phyloP scores from a whole-genome alignment of 2,113 vertebrate genomes.

The Condylura cristata region DNA sequence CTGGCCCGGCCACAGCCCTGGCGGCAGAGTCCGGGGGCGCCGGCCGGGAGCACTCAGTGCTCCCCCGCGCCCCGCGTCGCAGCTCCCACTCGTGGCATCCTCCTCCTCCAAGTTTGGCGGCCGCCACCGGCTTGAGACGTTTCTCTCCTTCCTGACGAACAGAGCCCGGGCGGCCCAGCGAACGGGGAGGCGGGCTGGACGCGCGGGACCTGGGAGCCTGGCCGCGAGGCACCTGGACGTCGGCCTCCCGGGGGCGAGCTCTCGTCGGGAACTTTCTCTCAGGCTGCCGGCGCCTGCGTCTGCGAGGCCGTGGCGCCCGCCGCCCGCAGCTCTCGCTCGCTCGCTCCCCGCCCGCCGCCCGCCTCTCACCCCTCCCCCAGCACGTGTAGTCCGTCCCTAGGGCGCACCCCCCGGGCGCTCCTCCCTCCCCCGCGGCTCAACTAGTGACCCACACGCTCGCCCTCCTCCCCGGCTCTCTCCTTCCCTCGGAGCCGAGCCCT shows the following conservation, averaged over 20 bases:
- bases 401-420: conserved; percentile 18
- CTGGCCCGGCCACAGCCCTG: neutral
- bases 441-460: conserved; percentile 46
- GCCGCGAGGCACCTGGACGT: neutral
- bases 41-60: neutral
- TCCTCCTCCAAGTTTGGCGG: conserved; percentile 67
- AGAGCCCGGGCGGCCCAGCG: neutral
- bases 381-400: conserved; percentile 55
- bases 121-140: neutral
- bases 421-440: neutral
- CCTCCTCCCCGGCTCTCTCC: neutral
- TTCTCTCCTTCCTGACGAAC: neutral
- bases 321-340: conserved; percentile 52
- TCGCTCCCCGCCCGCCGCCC: conserved; percentile 22
- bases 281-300: conserved; percentile 70
- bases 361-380: conserved; percentile 33
- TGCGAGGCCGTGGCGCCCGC: conserved; percentile 61
- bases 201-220: conserved; percentile 21
- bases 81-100: conserved; percentile 56
- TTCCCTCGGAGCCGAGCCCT: neutral
- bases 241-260: neutral
- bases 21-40: neutral
- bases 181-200: neutral
- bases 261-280: conserved; percentile 82
- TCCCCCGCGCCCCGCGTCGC: conserved; percentile 26